A percentile compares a stretch with the other conserved stretches of the same genome.
phyloP scores from a whole-genome alignment of 2,888 invertebrate genomes.

The Stegana nigrithorax region DNA sequence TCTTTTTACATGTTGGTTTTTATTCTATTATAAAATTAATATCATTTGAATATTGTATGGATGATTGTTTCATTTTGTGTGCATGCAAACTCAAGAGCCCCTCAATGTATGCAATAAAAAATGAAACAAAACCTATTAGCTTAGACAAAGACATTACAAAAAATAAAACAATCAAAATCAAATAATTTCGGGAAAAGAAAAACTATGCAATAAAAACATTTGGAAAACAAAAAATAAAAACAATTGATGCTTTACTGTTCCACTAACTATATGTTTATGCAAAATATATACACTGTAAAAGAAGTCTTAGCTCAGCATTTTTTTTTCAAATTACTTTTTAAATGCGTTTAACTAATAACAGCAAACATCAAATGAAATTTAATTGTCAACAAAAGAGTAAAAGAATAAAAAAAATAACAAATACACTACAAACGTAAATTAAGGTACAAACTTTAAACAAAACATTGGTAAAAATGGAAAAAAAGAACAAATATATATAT shows the following conservation, averaged over 20 bases:
- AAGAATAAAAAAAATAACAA: neutral
- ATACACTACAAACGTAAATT: neutral
- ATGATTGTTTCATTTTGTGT: slow-evolving; percentile 23
- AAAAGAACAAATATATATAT: no score
- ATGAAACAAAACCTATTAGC: neutral
- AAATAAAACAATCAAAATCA: neutral
- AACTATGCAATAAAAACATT: no score
- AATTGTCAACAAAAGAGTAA: no score
- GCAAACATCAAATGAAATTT: no score
- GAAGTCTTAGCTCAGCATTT: no score
- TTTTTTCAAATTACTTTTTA: no score
- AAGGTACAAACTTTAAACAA: neutral
- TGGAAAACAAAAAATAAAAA: neutral
- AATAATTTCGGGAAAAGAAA: no score
- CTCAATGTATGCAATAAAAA: slow-evolving; percentile 32
- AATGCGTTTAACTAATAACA: no score
- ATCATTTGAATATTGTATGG: no score
- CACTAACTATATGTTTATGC: neutral
- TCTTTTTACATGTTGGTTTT: neutral
- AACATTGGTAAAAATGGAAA: slow-evolving; percentile 3
- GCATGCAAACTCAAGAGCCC: slow-evolving; percentile 34
- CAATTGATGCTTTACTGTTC: neutral
- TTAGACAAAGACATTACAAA: neutral
- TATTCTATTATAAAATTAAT: no score
- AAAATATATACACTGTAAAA: neutral